A percentile compares a stretch with the other conserved stretches of the same genome.
Conservation (phyloP, 1,140 invertebrate genomes). For the Zaprionus vittiger region DNA sequence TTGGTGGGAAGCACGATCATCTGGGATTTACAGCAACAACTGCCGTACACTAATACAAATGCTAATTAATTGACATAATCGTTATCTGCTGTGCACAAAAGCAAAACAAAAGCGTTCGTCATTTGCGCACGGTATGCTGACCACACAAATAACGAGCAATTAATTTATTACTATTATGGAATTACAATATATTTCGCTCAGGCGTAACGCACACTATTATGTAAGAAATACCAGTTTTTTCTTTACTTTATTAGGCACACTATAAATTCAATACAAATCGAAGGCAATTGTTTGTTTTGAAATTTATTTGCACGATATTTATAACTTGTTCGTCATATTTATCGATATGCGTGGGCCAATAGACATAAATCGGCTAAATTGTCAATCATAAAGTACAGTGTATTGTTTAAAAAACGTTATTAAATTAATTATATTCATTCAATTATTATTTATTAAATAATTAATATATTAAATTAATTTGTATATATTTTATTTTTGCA, state of each 20-base stretch:
- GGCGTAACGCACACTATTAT: not conserved
- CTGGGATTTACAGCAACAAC: slow-evolving; percentile 22
- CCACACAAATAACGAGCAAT: slow-evolving; percentile 8
- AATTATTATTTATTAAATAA: not conserved
- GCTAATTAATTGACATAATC: slow-evolving; percentile 24
- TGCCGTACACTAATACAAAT: slow-evolving; percentile 10
- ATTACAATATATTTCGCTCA: not conserved
- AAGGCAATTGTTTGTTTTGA: slow-evolving; percentile 11
- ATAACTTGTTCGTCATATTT: not conserved
- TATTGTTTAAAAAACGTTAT: not conserved
- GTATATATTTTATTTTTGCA: not conserved
- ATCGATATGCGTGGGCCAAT: not conserved
- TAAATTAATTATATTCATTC: not conserved
- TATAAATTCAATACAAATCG: slow-evolving; percentile 1
- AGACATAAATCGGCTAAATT: not conserved
- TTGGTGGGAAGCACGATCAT: slow-evolving; percentile 25
- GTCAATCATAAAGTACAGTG: not conserved
- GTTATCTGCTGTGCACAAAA: not conserved
- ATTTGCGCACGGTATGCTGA: slow-evolving; percentile 19
- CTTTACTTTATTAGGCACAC: not conserved
- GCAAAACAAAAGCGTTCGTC: slow-evolving; percentile 32
- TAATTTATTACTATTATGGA: not conserved
- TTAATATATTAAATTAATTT: not conserved
- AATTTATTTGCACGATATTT: slow-evolving; percentile 10
- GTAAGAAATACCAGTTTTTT: not conserved